phyloP scores from a whole-genome alignment of 2,113 vertebrate species.

The Otis tarda region DNA sequence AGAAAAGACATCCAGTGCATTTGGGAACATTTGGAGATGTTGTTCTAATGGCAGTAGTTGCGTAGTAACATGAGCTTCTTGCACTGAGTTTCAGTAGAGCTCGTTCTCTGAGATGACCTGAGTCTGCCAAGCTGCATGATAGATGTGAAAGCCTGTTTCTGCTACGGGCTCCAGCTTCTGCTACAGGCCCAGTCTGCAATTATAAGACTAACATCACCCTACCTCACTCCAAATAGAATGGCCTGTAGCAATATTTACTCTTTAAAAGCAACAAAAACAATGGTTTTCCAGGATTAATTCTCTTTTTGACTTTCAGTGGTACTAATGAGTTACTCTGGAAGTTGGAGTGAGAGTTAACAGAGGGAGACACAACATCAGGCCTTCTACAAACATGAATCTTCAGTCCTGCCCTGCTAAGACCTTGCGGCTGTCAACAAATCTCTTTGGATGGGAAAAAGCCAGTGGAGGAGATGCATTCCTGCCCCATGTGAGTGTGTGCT shows the following conservation, averaged over 20 bases:
- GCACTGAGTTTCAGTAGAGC: background rate
- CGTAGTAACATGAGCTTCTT: conserved; percentile 26
- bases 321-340: background rate
- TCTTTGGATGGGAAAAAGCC: background rate
- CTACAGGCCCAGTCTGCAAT: background rate
- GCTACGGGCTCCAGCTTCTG: background rate
- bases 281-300: background rate
- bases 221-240: background rate
- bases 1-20: conserved; percentile 1
- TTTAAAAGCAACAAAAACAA: background rate
- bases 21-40: background rate
- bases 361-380: background rate
- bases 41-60: conserved; percentile 33
- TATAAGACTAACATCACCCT: background rate
- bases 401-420: background rate
- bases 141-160: conserved; percentile 22
- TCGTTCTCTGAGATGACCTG: conserved; percentile 27
- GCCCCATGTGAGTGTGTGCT: accelerated
- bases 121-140: conserved; percentile 28
- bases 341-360: background rate
- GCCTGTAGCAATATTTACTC: background rate
- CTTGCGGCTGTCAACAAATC: background rate
- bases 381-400: background rate
- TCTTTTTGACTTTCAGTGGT: background rate
- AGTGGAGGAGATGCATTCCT: background rate